These are phyloP conservation scores for Cichladusa arquata DNA, from an alignment of 2,113 vertebrate genomes.

Conservation along the genomic window DNA sequence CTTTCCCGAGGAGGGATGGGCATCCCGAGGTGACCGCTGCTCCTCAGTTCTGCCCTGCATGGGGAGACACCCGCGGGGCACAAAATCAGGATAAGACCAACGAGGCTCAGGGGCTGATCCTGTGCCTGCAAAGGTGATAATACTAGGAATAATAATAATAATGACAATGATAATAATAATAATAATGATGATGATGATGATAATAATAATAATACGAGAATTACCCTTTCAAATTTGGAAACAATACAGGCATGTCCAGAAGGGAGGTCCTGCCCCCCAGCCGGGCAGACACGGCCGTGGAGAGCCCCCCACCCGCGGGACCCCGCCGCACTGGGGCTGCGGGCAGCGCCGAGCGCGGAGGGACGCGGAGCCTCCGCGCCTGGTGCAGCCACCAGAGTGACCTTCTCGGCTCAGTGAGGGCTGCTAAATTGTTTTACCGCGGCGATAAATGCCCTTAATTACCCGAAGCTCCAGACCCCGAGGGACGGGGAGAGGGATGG, in stretches of 20 bases:
- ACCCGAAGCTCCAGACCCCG: neutral
- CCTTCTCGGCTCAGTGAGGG: neutral
- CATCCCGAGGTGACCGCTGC: neutral
- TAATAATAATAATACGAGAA: too few species aligned
- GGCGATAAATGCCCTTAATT: constrained; percentile 59
- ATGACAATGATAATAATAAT: too few species aligned
- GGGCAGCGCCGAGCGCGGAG: neutral
- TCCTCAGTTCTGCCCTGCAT: neutral
- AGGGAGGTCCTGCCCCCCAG: neutral
- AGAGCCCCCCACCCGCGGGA: neutral
- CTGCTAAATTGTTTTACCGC: constrained; percentile 52
- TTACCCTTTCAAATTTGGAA: neutral
- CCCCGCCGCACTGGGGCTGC: neutral
- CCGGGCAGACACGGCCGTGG: neutral
- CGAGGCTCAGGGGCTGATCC: neutral
- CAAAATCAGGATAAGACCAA: neutral
- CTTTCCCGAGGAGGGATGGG: neutral
- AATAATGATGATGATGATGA: accelerated
- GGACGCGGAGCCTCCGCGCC: neutral
- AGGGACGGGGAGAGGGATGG: neutral
- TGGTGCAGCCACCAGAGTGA: neutral
- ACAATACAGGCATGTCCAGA: neutral
- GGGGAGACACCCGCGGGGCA: neutral
- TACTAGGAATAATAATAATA: too few species aligned
- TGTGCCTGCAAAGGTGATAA: neutral